Evolutionary conservation across 2,888 invertebrate species (phyloP), one percentile per base, ranked within the genome.

Genomic region (Thyatira batis): DNA sequence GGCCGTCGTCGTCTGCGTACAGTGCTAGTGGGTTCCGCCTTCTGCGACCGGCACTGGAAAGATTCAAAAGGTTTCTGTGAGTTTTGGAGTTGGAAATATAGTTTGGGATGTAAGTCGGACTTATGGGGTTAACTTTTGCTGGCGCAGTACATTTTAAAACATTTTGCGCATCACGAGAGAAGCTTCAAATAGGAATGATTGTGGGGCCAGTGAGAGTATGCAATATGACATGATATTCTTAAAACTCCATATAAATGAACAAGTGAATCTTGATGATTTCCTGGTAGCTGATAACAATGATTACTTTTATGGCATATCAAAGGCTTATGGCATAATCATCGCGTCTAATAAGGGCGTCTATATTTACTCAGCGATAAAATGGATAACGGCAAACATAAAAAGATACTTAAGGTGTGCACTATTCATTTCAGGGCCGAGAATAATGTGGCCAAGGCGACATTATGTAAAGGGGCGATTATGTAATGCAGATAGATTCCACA

Each of bases 1-100:
- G 96, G 45, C 95, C 93, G 78, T 97, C 96, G 67, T 97, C 96
- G 71, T 96, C 96, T 60, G 95, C 94, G 85, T 96, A 97, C 69
- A 97, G 91, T 3, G 95, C 94, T 53, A 96, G 87, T 54, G 91
- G 93, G 81, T 86, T 93, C 74, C 87, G 83, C 86, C 92, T 81
- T 87, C 92, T 85, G 51, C 89, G 85, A 2, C 92, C 92, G 57
- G 89, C 91, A 61, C 92, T 92, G 82, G 1, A 78, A 79, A 69
- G 54, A 73, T 55, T 48, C 49, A 53, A 0, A 55, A 11, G 10
- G 4, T 23, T 25, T 55, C 33, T 45, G 9, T 33, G 46, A 28
- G 55, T 50, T 49, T 51, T 48, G 50, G 51, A 13, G 2, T 21
- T 20, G 10, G 13, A 20, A 30, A n/a, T 11, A 0, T 10, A 27